phyloP scores from a whole-genome alignment of 2,888 invertebrate species.

The Eremobia ochroleuca region DNA sequence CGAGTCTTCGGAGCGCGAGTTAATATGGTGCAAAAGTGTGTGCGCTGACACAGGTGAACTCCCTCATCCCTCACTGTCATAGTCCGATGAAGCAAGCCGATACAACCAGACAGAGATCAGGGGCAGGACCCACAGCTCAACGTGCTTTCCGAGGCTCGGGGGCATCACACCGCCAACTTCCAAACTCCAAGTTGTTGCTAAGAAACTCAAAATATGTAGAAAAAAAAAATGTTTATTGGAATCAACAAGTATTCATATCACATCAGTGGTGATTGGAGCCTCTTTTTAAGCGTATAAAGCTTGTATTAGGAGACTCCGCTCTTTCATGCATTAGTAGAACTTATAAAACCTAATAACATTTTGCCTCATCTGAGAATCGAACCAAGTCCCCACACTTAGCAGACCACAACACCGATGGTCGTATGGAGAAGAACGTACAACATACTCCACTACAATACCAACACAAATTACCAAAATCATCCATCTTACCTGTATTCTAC shows the following conservation, averaged over 20 bases:
- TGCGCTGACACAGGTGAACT: neutral
- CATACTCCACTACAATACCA: neutral
- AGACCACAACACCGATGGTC: neutral
- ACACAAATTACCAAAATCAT: conserved; percentile 25
- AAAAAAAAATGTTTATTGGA: too few relatives aligned
- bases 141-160: too few relatives aligned
- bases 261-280: too few relatives aligned
- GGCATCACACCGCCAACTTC: too few relatives aligned
- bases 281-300: too few relatives aligned
- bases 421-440: neutral
- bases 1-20: neutral
- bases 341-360: neutral
- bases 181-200: too few relatives aligned
- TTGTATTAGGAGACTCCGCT: too few relatives aligned
- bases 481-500: conserved; percentile 40
- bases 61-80: neutral
- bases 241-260: too few relatives aligned
- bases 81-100: neutral
- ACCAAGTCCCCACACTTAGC: neutral
- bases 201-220: too few relatives aligned
- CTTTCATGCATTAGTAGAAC: too few relatives aligned
- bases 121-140: neutral
- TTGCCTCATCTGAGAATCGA: neutral
- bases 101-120: neutral
- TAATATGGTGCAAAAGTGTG: neutral